Evolutionary conservation across 1,140 invertebrate genomes (phyloP).

Genomic region (Panagrolaimus sp.): DNA sequence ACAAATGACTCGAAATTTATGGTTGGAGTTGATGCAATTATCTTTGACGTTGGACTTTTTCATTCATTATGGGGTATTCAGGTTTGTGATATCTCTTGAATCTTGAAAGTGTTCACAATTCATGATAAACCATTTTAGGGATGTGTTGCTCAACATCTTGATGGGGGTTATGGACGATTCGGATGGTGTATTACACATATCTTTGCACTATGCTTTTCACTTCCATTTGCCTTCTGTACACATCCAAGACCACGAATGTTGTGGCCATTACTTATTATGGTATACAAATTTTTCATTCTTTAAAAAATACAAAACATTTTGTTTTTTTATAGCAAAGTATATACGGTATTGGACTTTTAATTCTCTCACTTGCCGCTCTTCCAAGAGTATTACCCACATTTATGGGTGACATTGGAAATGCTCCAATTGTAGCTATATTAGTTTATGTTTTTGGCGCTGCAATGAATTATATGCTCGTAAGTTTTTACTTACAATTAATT

Average conservation of each 20-base stretch:
- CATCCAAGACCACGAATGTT: constrained; percentile 47
- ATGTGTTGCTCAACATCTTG: constrained; percentile 55
- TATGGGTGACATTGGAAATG: constrained; percentile 50
- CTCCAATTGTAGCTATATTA: constrained; percentile 44
- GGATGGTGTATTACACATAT: constrained; percentile 50
- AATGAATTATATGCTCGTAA: constrained; percentile 55
- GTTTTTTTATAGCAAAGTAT: constrained; percentile 49
- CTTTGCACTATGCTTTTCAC: constrained; percentile 44
- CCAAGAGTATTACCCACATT: constrained; percentile 50
- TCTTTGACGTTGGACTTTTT: constrained; percentile 55
- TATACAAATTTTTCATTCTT: constrained; percentile 20
- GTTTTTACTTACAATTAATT: constrained; percentile 15
- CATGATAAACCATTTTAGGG: constrained; percentile 22
- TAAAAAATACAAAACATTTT: constrained; percentile 6
- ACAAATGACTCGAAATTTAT: constrained; percentile 26
- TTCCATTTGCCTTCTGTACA: constrained; percentile 50
- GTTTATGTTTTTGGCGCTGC: constrained; percentile 51
- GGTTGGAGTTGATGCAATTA: constrained; percentile 54
- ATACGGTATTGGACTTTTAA: constrained; percentile 54
- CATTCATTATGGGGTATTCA: constrained; percentile 51
- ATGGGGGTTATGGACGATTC: constrained; percentile 52
- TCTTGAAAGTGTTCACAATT: too few species aligned
- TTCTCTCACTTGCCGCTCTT: constrained; percentile 50
- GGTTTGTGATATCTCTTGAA: too few species aligned
- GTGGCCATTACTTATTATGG: constrained; percentile 56